Base-by-base conservation (phyloP, 2,888 invertebrate genomes). In the Beris morrisii region DNA sequence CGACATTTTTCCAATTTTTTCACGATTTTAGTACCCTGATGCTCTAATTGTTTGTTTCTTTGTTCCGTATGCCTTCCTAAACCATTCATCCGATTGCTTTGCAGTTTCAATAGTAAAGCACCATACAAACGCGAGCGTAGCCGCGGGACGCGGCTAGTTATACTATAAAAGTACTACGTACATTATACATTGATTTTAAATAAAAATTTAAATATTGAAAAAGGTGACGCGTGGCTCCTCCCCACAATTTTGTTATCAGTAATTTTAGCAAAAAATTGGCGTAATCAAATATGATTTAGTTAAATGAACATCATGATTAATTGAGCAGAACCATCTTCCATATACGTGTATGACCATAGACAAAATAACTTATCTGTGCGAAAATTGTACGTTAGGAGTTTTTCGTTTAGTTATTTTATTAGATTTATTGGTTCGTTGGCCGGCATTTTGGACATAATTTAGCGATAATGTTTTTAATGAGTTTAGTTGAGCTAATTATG, bases 391-490 rank as follows among this genome's bases (percentile, higher is more conserved):
- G 4, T 13, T 11, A 15, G 54, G 28, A 54, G 7, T n/a, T 12
- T 31, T 54, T 54, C 31, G 30, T 12, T 31, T n/a, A 13, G 31
- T 28, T 54, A 30, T 54, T 56, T 55, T 31, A 31, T 55, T 55
- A 38, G 15, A n/a, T 43, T n/a, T 12, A 58, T 12, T 32, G 45
- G 57, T 58, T 58, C 57, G 57, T 58, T 58, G 57, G 57, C 57
- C 57, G 57, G 45, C 28, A 45, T 58, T 13, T 22, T 45, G 22
- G 57, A 4, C 46, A 46, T n/a, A 45, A 32, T 30, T 15, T 58
- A 43, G 28, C 30, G 45, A 12, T 22, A 28, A 45, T 22, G 30
- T 58, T 58, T 30, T 30, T 55, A 4, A n/a, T 32, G 31, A 30
- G 22, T 45, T 32, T 45, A 38, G 4, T 56, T 56, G 11, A 28